A percentile compares a stretch with the other conserved stretches of the same genome.
phyloP scores from a whole-genome alignment of 2,888 invertebrate genomes.

The Norana najaformis region DNA sequence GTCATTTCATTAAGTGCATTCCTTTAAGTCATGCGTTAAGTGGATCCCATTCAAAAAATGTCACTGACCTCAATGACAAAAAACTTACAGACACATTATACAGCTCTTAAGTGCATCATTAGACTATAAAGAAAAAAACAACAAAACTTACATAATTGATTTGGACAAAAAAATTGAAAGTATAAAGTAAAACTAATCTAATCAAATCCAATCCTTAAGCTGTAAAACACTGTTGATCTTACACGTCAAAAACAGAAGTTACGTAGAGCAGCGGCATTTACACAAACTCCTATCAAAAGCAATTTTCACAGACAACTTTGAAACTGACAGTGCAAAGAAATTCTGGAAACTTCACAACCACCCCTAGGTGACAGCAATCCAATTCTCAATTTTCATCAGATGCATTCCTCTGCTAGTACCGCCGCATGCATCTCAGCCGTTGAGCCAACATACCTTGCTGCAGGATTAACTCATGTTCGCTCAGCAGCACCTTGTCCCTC shows the following conservation, averaged over 20 bases:
- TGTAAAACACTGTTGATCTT: neutral
- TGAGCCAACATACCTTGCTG: conserved; percentile 22
- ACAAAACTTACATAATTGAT: neutral
- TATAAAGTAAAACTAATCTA: neutral
- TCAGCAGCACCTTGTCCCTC: neutral
- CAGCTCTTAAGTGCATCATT: neutral
- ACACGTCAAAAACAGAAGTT: neutral
- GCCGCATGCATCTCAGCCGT: neutral
- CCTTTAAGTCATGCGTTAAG: no score
- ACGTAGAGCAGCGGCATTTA: neutral
- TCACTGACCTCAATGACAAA: no score
- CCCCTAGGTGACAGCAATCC: neutral
- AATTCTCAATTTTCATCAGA: neutral
- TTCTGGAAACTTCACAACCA: neutral
- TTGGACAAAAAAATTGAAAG: neutral
- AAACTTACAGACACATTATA: no score
- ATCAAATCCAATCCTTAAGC: neutral
- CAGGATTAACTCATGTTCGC: conserved; percentile 1
- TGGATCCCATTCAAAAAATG: no score
- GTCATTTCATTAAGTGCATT: no score
- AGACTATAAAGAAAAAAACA: neutral
- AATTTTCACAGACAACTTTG: neutral
- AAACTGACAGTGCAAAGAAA: neutral
- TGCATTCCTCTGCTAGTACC: neutral
- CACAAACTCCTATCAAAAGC: neutral